Conservation (phyloP, 2,113 vertebrate genomes). For the Tachysurus vachellii region DNA sequence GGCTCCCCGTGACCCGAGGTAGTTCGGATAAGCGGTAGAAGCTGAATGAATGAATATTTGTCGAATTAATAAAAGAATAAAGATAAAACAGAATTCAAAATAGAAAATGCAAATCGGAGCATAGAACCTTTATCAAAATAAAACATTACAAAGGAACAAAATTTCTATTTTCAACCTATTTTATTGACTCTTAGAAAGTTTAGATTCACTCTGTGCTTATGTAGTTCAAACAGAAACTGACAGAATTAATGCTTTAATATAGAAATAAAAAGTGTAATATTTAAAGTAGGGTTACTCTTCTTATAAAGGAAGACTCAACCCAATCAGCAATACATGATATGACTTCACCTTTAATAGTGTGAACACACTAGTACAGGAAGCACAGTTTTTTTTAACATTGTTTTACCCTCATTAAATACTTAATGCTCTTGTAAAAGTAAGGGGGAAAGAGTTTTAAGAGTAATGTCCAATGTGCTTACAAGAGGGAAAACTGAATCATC, state of each 20-base stretch:
- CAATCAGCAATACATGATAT: constrained; percentile 43
- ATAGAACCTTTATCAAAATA: neutral
- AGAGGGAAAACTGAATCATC: constrained; percentile 77
- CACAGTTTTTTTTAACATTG: constrained; percentile 67
- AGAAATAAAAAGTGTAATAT: neutral
- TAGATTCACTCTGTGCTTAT: neutral
- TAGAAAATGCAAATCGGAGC: neutral
- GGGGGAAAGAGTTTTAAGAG: constrained; percentile 60
- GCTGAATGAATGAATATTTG: too few species aligned
- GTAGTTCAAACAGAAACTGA: neutral
- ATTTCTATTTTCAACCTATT: neutral
- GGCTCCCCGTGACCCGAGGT: too few species aligned
- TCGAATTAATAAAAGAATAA: neutral
- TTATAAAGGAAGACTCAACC: constrained; percentile 31
- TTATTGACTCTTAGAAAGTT: neutral
- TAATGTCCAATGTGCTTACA: constrained; percentile 67
- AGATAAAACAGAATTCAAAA: neutral
- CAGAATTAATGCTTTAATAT: neutral
- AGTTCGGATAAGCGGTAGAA: too few species aligned
- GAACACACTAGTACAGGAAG: constrained; percentile 71
- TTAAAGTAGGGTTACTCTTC: constrained; percentile 39
- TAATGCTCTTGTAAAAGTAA: constrained; percentile 75
- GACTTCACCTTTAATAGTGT: constrained; percentile 67
- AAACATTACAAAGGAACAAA: neutral
- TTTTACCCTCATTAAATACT: constrained; percentile 73